These are phyloP conservation scores for Lytechinus pictus DNA, from an alignment of 35 echinoderm and acorn worm species.

Conservation along the genomic window DNA sequence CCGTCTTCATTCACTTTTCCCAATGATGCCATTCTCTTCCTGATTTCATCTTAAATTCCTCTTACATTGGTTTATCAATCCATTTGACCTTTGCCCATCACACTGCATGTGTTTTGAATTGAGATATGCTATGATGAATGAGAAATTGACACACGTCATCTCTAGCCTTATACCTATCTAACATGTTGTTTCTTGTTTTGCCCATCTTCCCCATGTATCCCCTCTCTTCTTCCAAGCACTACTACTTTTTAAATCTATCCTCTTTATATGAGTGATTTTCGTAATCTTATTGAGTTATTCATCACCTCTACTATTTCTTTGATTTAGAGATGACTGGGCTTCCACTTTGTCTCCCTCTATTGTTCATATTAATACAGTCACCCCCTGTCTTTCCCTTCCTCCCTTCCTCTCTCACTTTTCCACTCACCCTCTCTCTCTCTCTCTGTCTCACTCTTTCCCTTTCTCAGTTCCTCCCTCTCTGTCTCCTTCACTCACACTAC, in stretches of 20 bases:
- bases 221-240: not conserved
- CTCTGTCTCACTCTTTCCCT: not conserved
- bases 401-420: not conserved
- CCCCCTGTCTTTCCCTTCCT: not conserved
- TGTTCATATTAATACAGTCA: not conserved
- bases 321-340: not conserved
- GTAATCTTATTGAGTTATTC: not conserved
- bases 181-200: no score
- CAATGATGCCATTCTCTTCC: not conserved
- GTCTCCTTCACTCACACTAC: not conserved
- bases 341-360: conserved; percentile 19
- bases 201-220: not conserved
- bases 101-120: no score
- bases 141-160: no score
- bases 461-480: not conserved
- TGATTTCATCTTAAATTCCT: no score
- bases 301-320: not conserved
- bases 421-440: not conserved
- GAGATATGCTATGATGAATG: no score
- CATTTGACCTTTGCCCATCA: no score
- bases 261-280: not conserved
- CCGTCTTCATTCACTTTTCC: not conserved
- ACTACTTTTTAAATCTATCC: not conserved
- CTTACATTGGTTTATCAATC: no score
- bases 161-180: no score